These are phyloP conservation scores for Tethea ocularis DNA, from an alignment of 2,888 invertebrate species.

Conservation along the genomic window DNA sequence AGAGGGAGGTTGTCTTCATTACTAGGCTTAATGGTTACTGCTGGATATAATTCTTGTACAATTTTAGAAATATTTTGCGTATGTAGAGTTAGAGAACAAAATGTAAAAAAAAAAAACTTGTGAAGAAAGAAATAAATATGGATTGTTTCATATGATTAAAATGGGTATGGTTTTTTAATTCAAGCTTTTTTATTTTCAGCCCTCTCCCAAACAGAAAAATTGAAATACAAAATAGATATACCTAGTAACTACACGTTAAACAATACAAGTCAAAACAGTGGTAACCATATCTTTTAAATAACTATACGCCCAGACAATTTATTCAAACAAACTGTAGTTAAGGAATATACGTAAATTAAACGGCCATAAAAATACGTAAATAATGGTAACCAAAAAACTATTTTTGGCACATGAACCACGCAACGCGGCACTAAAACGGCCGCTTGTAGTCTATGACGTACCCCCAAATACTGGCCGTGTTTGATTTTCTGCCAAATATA, in stretches of 20 bases:
- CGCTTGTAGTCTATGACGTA: constrained; percentile 8
- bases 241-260: neutral
- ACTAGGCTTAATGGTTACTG: neutral
- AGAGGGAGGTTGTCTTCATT: constrained; percentile 10
- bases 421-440: constrained; percentile 1
- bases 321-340: constrained; percentile 3
- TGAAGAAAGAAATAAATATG: too few relatives aligned
- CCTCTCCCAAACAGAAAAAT: neutral
- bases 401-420: constrained; percentile 1
- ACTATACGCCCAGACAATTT: neutral
- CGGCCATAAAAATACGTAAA: constrained; percentile 1
- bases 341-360: constrained; percentile 5
- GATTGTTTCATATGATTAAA: too few relatives aligned
- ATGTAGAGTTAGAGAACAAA: too few relatives aligned
- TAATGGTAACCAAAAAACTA: constrained; percentile 4
- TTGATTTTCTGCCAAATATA: constrained; percentile 11
- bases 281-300: neutral
- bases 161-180: too few relatives aligned
- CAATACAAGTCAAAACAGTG: neutral
- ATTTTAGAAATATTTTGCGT: neutral
- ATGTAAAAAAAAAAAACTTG: too few relatives aligned
- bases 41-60: neutral
- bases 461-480: constrained; percentile 9
- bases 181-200: too few relatives aligned
- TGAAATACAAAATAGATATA: neutral